Evolutionary conservation across 2,888 invertebrate species (phyloP).

Genomic region (Drosophila mulleri): DNA sequence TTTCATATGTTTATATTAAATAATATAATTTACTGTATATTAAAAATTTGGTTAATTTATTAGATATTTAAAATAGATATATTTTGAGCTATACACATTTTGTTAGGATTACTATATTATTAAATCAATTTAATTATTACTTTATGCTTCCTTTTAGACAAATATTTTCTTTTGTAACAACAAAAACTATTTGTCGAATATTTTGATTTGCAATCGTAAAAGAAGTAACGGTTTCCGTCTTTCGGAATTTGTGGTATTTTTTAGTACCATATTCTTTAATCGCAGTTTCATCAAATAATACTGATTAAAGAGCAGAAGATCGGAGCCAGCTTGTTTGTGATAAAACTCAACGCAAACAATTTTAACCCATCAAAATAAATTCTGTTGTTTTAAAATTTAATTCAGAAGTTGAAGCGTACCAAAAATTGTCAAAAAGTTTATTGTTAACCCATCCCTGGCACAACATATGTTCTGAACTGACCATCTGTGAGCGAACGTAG

Average conservation of each 20-base stretch:
- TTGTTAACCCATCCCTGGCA: conserved; percentile 31
- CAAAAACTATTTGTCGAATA: neutral
- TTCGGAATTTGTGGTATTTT: conserved; percentile 9
- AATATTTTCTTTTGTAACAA: neutral
- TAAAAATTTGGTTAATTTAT: neutral
- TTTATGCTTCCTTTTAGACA: neutral
- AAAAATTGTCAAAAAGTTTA: neutral
- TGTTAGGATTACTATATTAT: neutral
- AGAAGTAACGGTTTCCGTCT: conserved; percentile 4
- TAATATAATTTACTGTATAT: neutral
- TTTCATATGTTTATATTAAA: neutral
- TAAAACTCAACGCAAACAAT: neutral
- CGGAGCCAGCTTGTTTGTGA: neutral
- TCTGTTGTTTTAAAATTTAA: conserved; percentile 6
- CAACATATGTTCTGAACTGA: conserved; percentile 36
- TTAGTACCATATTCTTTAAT: neutral
- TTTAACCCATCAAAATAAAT: conserved; percentile 4
- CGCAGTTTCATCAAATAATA: neutral
- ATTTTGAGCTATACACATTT: neutral
- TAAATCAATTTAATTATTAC: neutral
- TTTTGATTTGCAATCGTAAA: neutral
- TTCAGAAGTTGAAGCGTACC: neutral
- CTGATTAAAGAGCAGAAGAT: neutral
- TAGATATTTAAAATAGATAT: neutral
- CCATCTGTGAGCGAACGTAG: conserved; percentile 32